Base-by-base conservation (phyloP, 2,888 invertebrate genomes). In the Phalangium opilio region DNA sequence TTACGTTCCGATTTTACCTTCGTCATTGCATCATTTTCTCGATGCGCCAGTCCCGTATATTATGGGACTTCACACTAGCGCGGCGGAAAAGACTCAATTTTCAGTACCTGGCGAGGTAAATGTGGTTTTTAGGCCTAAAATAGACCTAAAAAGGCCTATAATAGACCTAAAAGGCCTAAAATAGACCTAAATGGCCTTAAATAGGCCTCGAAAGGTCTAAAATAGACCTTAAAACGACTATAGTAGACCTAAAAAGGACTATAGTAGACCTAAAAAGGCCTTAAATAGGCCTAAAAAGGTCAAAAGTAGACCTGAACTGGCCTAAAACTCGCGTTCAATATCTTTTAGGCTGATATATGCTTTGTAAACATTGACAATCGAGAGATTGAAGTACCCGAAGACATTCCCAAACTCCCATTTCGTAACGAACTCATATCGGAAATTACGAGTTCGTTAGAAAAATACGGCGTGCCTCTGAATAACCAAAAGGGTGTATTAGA, bases 31-130 rank as follows among this genome's bases (percentile, higher is more conserved):
- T 11, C 91, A 95, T 64, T 98, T 98, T 69, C 75, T 98, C 41
- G 98, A 99, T 69, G 98, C 98, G 4, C 98, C 98, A 0, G 95
- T 98, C 45, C 98, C 98, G 33, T 99, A 91, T 69, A 82, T 99
- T 51, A 98, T 98, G 96, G 98, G 96, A 17, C 34, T 54, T 11
- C 48, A 52, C 4, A 50, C 50, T 38, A 46, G 49, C 18, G 44
- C 36, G 20, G 55, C 55, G 43, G 54, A 55, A 17, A 42, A 51
- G 17, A 47, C 53, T 36, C 50, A 50, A 36, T 49, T 57, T 38
- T 56, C 55, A 44, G 48, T 58, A 34, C 57, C 58, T 45, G 57
- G 58, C 41, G 58, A 58, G 44, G 57, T 57, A 42, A 47, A 41
- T 52, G 50, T 54, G 20, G n/a, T n/a, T n/a, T n/a, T n/a, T n/a